These are phyloP conservation scores for Biston stratarius DNA, from an alignment of 2,888 invertebrate species.

Conservation along the genomic window DNA sequence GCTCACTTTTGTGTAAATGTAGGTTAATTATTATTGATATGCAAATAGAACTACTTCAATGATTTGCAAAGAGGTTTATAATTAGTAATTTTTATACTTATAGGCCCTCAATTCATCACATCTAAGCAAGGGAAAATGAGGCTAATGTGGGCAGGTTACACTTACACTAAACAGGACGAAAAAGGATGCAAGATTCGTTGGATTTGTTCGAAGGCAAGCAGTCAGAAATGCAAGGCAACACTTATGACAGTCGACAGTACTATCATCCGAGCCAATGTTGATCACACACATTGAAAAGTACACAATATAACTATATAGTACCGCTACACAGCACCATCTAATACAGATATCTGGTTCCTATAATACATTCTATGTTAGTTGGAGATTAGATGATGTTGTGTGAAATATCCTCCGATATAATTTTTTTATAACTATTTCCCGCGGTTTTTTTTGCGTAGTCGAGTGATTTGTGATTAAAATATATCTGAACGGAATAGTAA, in stretches of 20 bases:
- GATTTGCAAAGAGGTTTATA: background rate
- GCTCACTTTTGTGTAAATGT: no score
- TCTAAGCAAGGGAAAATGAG: conserved; percentile 12
- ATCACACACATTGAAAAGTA: conserved; percentile 7
- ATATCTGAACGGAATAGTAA: no score
- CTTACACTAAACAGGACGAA: conserved; percentile 7
- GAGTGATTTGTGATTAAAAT: no score
- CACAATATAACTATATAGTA: background rate
- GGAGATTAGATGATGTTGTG: no score
- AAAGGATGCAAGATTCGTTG: conserved; percentile 17
- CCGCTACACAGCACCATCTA: no score
- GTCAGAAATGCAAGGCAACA: conserved; percentile 6
- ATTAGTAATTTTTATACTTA: background rate
- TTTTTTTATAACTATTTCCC: no score
- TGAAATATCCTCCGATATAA: no score
- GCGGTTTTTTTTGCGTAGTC: no score
- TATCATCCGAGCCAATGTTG: conserved; percentile 10
- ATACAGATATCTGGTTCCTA: no score
- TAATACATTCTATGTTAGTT: no score
- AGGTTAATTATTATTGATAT: no score
- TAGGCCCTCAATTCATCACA: conserved; percentile 9
- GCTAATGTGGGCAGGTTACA: conserved; percentile 3
- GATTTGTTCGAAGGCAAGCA: conserved; percentile 24
- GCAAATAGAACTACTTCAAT: no score
- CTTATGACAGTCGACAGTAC: background rate